Percentiles rank a stretch among this genome's conserved stretches.
Conservation (phyloP, 2,888 invertebrate species). For the Eilema griseolum region DNA sequence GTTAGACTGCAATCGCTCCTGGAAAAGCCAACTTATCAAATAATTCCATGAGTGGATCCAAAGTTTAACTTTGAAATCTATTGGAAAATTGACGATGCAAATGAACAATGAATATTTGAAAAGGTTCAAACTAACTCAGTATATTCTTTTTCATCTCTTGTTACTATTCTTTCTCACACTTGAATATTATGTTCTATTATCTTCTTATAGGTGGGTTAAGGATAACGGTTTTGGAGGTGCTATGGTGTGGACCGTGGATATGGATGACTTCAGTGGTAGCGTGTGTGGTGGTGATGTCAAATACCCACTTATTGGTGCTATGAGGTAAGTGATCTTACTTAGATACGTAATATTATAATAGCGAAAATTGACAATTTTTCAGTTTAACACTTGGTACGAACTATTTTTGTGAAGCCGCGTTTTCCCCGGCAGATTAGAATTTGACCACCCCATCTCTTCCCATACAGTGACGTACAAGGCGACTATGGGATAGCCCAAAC, state of each 20-base stretch:
- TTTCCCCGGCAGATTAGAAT: too few species aligned
- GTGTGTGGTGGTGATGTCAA: conserved; percentile 94
- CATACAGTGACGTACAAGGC: too few species aligned
- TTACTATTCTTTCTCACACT: background rate
- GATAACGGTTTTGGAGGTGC: conserved; percentile 95
- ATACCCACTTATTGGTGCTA: conserved; percentile 96
- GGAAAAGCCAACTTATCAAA: too few species aligned
- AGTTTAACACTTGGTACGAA: background rate
- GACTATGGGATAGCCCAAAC: too few species aligned
- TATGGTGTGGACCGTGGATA: conserved; percentile 98
- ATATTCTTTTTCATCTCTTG: background rate
- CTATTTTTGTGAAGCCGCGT: background rate
- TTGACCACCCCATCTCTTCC: too few species aligned
- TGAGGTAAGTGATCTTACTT: conserved; percentile 87
- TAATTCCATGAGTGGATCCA: too few species aligned
- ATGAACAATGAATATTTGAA: too few species aligned
- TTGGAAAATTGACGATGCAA: too few species aligned
- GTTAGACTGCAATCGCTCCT: too few species aligned
- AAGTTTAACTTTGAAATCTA: too few species aligned
- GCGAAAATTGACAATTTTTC: background rate
- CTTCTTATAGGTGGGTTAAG: conserved; percentile 90
- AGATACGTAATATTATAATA: background rate
- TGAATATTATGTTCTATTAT: background rate
- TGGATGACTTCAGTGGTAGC: conserved; percentile 96
- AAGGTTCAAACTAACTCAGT: background rate